phyloP scores from a whole-genome alignment of 2,888 invertebrate genomes.

The Mechanitis messenoides region DNA sequence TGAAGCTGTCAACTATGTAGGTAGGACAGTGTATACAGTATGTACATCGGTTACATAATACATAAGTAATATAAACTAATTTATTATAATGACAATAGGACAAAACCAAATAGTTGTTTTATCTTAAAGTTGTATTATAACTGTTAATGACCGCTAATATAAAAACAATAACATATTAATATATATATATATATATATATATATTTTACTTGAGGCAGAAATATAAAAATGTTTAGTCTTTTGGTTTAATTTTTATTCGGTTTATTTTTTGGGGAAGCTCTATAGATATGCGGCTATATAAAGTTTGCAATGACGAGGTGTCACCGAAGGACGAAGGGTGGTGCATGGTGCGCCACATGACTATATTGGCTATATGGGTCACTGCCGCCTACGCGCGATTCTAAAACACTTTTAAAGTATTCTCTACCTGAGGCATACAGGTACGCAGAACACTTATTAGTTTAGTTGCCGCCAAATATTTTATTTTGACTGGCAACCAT shows the following conservation, averaged over 20 bases:
- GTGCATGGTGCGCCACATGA: constrained; percentile 56
- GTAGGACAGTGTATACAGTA: background rate
- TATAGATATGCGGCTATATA: constrained; percentile 21
- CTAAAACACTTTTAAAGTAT: constrained; percentile 67
- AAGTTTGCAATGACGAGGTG: constrained; percentile 39
- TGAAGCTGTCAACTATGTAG: constrained; percentile 31
- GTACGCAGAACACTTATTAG: no score
- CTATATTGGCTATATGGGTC: constrained; percentile 62
- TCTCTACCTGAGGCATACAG: constrained; percentile 33
- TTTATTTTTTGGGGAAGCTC: background rate
- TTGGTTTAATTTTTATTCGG: background rate
- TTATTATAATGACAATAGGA: background rate
- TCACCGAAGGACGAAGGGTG: constrained; percentile 52
- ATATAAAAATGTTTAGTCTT: background rate
- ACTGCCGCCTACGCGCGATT: constrained; percentile 71
- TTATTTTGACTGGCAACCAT: no score
- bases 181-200: no score
- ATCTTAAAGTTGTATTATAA: background rate
- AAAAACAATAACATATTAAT: no score
- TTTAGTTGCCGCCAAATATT: no score
- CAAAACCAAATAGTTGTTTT: background rate
- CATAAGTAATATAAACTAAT: background rate
- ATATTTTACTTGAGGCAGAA: background rate
- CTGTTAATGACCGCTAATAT: no score
- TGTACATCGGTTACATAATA: constrained; percentile 5